A percentile compares a stretch with the other conserved stretches of the same genome.
Evolutionary conservation across 2,113 vertebrate species (phyloP).

Genomic region (Haplotaxodon microlepis): DNA sequence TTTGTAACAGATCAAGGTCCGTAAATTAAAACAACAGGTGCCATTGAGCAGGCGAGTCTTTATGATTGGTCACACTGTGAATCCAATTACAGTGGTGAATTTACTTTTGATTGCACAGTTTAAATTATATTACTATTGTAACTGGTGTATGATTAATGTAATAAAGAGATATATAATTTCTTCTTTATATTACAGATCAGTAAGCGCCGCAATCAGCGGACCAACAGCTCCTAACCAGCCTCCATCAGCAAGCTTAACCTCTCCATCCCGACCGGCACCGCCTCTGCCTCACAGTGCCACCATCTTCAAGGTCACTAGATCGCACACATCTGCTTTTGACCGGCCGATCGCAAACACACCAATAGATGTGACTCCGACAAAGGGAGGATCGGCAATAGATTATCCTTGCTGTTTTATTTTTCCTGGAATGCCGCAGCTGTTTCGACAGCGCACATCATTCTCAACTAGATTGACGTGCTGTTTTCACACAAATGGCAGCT

Average conservation of each 20-base stretch:
- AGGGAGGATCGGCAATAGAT: neutral
- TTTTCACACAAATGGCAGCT: slow-evolving; percentile 44
- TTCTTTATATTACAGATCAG: slow-evolving; percentile 52
- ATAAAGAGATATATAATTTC: neutral
- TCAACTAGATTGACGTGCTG: slow-evolving; percentile 12
- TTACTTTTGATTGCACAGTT: neutral
- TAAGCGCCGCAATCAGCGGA: slow-evolving; percentile 40
- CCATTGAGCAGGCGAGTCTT: neutral
- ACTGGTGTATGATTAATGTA: neutral
- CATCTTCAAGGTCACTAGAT: slow-evolving; percentile 66
- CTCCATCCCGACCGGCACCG: slow-evolving; percentile 42
- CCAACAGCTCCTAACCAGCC: slow-evolving; percentile 36
- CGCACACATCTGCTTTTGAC: neutral
- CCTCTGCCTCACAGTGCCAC: slow-evolving; percentile 46
- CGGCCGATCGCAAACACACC: neutral
- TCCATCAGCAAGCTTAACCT: slow-evolving; percentile 11
- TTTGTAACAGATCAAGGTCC: neutral
- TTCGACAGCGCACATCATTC: neutral
- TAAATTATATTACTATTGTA: neutral
- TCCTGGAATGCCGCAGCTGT: neutral
- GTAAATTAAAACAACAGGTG: neutral
- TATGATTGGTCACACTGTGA: neutral
- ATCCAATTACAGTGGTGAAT: neutral
- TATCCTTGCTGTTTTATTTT: neutral
- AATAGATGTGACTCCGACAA: neutral